Base-by-base conservation (phyloP, 2,797 vertebrate genomes). In the Dipus sagitta region DNA sequence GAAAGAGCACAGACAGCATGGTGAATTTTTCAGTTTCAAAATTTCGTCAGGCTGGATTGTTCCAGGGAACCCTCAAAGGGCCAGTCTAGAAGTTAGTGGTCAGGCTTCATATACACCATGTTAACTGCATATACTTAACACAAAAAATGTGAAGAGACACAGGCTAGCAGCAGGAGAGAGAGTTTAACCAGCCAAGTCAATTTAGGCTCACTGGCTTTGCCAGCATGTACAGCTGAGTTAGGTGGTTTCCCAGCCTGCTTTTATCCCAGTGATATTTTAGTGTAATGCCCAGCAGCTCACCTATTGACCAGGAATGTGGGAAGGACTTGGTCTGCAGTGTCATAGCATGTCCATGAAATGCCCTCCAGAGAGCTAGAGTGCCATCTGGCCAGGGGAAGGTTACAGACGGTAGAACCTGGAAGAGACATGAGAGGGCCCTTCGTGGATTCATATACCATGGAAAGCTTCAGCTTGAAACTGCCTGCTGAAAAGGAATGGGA, bases 21-120 rank as follows among this genome's bases (percentile, higher is more conserved):
- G 0, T 89, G 65, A 94, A 70, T 95, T 78, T 96, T 91, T 92
- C 83, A 58, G 38, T 79, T 91, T 91, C 76, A 58, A 72, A 91
- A 86, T 84, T 76, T 89, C 38, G 80, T 17, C n/a, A 68, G 62
- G 23, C 67, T 90, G 14, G 32, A 52, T 32, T 72, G 68, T 91
- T 83, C 72, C 15, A 62, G 75, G 42, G 17, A 80, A 89, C 20
- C 79, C 65, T 89, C 87, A 42, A 58, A 65, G 70, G 76, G 34
- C 52, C 42, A 24, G 18, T 83, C 52, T 93, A 70, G 88, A 86
- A 96, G 89, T 91, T 75, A 58, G 74, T 21, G 64, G 83, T 24
- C 64, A 95, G 64, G 26, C 13, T 23, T 82, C 68, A 32, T 76
- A 54, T 24, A 68, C 21, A 86, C 24, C 82, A 93, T 23, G 71